These are phyloP conservation scores for Sisyra terminalis DNA, from an alignment of 2,888 invertebrate genomes.

Conservation along the genomic window DNA sequence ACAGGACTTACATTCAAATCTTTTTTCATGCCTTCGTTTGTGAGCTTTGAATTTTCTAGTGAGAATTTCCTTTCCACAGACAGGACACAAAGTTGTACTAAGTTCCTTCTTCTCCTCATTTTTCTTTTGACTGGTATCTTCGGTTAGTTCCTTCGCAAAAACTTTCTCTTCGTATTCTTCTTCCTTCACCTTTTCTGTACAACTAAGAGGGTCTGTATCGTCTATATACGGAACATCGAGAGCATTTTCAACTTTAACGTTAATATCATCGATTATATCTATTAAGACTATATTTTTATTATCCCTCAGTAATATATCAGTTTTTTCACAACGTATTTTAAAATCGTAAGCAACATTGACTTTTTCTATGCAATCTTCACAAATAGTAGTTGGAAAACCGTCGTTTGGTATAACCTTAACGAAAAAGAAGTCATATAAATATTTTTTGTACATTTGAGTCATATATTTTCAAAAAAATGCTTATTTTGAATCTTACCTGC, in stretches of 20 bases:
- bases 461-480: neutral
- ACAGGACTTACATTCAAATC: slow-evolving; percentile 13
- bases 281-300: too few relatives aligned
- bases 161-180: neutral
- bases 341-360: neutral
- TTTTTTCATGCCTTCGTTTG: too few relatives aligned
- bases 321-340: slow-evolving; percentile 3
- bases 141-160: neutral
- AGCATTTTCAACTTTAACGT: neutral
- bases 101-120: too few relatives aligned
- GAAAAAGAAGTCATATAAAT: too few relatives aligned
- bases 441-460: too few relatives aligned
- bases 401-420: slow-evolving; percentile 4
- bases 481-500: neutral
- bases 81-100: slow-evolving; percentile 11
- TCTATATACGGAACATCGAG: too few relatives aligned
- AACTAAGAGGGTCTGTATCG: too few relatives aligned
- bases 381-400: slow-evolving; percentile 4
- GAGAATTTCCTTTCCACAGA: slow-evolving; percentile 12
- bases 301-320: neutral
- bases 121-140: neutral
- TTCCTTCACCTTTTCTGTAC: too few relatives aligned
- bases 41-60: slow-evolving; percentile 8
- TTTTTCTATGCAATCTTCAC: slow-evolving; percentile 2
- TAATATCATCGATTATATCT: neutral